These are phyloP conservation scores for Vultur gryphus DNA, from an alignment of 2,797 vertebrate genomes.

Conservation along the genomic window DNA sequence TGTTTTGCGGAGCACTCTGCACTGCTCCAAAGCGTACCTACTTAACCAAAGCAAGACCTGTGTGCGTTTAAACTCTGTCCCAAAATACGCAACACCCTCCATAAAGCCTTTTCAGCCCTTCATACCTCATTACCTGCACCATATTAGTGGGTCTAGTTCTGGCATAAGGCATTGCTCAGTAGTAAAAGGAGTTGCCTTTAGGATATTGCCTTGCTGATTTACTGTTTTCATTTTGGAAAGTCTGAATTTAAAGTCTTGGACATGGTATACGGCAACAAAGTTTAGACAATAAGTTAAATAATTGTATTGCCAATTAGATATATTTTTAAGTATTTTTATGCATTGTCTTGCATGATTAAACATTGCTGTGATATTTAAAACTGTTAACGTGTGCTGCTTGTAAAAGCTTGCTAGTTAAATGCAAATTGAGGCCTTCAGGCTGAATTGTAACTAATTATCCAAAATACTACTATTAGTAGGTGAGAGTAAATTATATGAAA, in stretches of 20 bases:
- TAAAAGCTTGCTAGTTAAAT: conserved; percentile 21
- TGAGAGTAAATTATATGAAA: conserved; percentile 2
- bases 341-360: conserved; percentile 4
- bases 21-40: accelerated
- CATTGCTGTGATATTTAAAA: conserved; percentile 21
- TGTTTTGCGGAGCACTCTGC: neutral
- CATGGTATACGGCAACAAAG: neutral
- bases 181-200: neutral
- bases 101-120: neutral
- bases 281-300: neutral
- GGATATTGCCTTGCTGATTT: neutral
- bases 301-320: neutral
- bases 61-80: accelerated
- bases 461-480: conserved; percentile 38
- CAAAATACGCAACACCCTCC: neutral
- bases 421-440: conserved; percentile 25
- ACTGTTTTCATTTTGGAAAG: neutral
- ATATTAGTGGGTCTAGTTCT: accelerated
- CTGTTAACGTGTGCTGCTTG: neutral
- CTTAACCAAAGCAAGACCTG: too few relatives aligned
- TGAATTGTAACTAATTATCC: conserved; percentile 43
- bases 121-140: neutral
- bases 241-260: neutral
- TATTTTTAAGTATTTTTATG: neutral
- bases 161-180: neutral